A percentile compares a stretch with the other conserved stretches of the same genome.
These are phyloP conservation scores for Scomberomorus guttatus DNA, from an alignment of 2,797 vertebrate species.

Conservation along the genomic window DNA sequence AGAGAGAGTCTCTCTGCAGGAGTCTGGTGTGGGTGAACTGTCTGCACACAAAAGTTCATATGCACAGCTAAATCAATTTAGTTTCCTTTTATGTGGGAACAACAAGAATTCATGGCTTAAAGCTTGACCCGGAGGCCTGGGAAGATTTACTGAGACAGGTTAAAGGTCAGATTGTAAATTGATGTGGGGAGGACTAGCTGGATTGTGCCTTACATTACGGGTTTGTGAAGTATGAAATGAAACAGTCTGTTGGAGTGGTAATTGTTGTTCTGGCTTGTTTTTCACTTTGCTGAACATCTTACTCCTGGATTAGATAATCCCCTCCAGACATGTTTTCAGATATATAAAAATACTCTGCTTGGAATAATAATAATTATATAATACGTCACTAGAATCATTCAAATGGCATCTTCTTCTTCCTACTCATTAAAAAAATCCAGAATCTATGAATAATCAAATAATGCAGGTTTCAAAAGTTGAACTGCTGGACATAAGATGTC, in stretches of 20 bases:
- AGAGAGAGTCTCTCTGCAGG: conserved; percentile 62
- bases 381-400: no score
- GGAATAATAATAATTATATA: no score
- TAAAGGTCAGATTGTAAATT: conserved; percentile 57
- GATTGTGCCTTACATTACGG: conserved; percentile 15
- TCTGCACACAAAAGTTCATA: conserved; percentile 57
- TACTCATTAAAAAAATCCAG: no score
- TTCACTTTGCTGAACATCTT: not conserved
- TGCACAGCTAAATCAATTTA: conserved; percentile 62
- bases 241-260: conserved; percentile 6
- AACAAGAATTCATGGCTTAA: conserved; percentile 44
- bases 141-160: conserved; percentile 40
- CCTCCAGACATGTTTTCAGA: no score
- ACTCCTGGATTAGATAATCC: not conserved
- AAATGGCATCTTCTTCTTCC: no score
- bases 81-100: conserved; percentile 59
- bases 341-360: no score
- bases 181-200: conserved; percentile 11
- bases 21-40: conserved; percentile 60
- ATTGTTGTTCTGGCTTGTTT: conserved; percentile 1
- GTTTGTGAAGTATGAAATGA: conserved; percentile 8
- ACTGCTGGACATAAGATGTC: no score
- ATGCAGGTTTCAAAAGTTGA: no score
- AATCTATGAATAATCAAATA: no score
- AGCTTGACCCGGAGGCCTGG: conserved; percentile 43